Evolutionary conservation across 2,113 vertebrate species (phyloP), one percentile per base, ranked within the genome.

Genomic region (Laticauda laticaudata): DNA sequence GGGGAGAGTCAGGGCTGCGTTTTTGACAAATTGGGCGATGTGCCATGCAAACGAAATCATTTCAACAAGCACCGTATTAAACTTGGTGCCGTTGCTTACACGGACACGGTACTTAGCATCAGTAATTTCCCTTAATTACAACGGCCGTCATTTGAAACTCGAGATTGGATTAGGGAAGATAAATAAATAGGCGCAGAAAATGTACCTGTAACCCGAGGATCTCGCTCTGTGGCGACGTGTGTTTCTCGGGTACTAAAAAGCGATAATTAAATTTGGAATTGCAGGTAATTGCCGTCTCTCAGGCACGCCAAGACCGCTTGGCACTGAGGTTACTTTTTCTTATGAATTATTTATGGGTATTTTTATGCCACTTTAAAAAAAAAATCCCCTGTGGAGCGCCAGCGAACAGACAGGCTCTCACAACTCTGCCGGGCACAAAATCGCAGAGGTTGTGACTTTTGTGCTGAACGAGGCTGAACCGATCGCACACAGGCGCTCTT

Each of bases 131-230:
- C 15, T 86, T 90, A 51, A 15, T 86, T 9, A 11, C 90, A 90
- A 94, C 29, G 48, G 23, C 94, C 91, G 11, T 1, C 64, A 61
- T 95, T 94, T 94, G 90, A 95, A 95, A 95, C 94, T 92, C 89
- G 64, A 93, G 87, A 96, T 95, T 89, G 59, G 59, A 43, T 90
- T 55, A 54, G 54, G 90, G 3, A 48, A 87, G 81, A 90, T 85
- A 92, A 91, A 86, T 87, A 51, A 59, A 94, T 61, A 54, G 55
- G 90, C 29, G n/a, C 75, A 93, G 43, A 93, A 93, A 93, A 86
- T 64, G 39, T 53, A 39, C 15, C 88, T 11, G 55, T 59, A 18
- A 88, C 57, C 24, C 0, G 88, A 89, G 0, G 61, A 29, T 64
- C 61, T 92, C 39, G 91, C 95, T 93, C 86, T 90, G 39, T 91